These are phyloP conservation scores for Hypomesus transpacificus DNA, from an alignment of 2,113 vertebrate species.

Conservation along the genomic window DNA sequence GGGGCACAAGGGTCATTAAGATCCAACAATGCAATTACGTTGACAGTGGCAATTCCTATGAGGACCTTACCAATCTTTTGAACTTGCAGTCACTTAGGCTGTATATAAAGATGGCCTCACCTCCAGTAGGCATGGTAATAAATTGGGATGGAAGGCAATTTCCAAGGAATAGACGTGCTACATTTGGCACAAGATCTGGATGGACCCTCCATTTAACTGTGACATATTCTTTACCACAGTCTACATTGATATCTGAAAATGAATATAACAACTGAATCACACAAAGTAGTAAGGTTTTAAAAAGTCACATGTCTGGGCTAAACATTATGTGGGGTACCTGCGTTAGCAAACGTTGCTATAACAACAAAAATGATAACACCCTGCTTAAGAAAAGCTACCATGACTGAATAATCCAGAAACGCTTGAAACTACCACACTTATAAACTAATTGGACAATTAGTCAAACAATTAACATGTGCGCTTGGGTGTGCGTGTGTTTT, in stretches of 20 bases:
- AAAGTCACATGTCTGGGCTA: too few species aligned
- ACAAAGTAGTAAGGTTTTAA: too few species aligned
- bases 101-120: conserved; percentile 48
- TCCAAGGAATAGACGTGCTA: conserved; percentile 65
- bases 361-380: conserved; percentile 26
- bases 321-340: conserved; percentile 32
- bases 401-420: conserved; percentile 10
- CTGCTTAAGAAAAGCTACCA: conserved; percentile 32
- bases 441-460: conserved; percentile 38
- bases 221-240: conserved; percentile 37
- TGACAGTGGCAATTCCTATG: not conserved
- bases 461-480: conserved; percentile 50
- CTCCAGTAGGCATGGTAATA: conserved; percentile 26
- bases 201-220: conserved; percentile 54
- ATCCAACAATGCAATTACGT: fast-evolving
- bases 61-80: conserved; percentile 49
- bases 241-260: conserved; percentile 52
- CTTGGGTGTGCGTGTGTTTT: conserved; percentile 11
- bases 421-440: not conserved
- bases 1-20: not conserved
- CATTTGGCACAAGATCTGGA: conserved; percentile 24
- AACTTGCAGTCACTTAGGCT: conserved; percentile 54
- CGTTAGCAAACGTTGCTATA: conserved; percentile 13
- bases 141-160: conserved; percentile 53
- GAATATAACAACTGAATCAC: not conserved